Evolutionary conservation across 2,888 invertebrate species (phyloP).

Genomic region (Phengaris arion): DNA sequence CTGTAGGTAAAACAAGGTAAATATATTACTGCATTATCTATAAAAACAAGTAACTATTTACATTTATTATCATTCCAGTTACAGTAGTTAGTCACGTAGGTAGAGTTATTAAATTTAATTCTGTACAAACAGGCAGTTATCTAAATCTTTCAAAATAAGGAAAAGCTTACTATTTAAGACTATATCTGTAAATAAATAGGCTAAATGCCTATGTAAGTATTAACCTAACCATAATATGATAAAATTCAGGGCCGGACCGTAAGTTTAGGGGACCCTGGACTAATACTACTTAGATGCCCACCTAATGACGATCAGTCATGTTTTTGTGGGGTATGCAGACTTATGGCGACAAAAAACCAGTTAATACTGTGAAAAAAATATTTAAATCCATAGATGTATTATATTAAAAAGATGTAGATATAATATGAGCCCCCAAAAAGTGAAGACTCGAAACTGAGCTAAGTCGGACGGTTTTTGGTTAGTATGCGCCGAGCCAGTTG

Average conservation of each 20-base stretch:
- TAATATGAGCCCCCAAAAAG: no score
- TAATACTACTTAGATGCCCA: no score
- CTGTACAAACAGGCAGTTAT: neutral
- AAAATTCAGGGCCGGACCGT: neutral
- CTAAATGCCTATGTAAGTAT: neutral
- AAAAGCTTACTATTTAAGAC: neutral
- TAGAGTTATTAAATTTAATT: neutral
- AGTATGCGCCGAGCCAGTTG: no score
- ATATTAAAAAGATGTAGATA: no score
- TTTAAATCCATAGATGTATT: no score
- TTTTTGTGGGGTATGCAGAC: no score
- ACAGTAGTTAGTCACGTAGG: conserved; percentile 18
- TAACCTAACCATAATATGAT: neutral
- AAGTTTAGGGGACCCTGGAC: no score
- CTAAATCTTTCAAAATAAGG: conserved; percentile 13
- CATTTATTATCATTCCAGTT: neutral
- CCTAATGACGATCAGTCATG: no score
- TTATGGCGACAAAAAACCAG: no score
- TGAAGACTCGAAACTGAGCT: no score
- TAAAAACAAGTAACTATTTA: conserved; percentile 1
- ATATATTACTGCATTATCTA: neutral
- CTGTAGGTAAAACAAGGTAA: neutral
- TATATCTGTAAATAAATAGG: neutral
- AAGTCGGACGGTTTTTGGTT: no score
- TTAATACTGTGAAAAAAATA: no score